These are phyloP conservation scores for Acipenser oxyrinchus DNA, from an alignment of 2,797 vertebrate species.

Conservation along the genomic window DNA sequence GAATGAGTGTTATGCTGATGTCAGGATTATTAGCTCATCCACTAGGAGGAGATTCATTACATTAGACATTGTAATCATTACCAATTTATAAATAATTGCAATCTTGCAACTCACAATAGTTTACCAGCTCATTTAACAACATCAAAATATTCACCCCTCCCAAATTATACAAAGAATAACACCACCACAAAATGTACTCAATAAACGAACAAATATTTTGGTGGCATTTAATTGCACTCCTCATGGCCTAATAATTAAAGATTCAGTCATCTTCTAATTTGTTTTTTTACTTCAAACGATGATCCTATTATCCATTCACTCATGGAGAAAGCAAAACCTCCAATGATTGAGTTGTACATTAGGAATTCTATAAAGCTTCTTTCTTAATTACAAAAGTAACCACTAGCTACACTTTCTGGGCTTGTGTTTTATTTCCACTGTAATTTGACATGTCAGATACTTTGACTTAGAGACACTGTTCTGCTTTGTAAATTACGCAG, in stretches of 20 bases:
- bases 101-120: no score
- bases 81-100: no score
- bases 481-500: conserved; percentile 21
- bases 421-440: conserved; percentile 34
- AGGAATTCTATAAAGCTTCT: conserved; percentile 28
- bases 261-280: conserved; percentile 31
- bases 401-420: conserved; percentile 28
- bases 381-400: conserved; percentile 38
- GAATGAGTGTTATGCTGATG: no score
- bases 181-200: background rate
- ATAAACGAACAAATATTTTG: background rate
- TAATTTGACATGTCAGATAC: conserved; percentile 37
- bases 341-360: conserved; percentile 21
- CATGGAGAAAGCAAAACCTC: conserved; percentile 31
- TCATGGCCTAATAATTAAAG: conserved; percentile 43
- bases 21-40: no score
- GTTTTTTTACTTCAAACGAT: conserved; percentile 21
- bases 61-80: no score
- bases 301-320: conserved; percentile 38
- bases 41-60: no score
- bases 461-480: conserved; percentile 31
- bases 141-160: background rate
- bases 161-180: background rate
- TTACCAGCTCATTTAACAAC: background rate
- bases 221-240: conserved; percentile 26